phyloP scores from a whole-genome alignment of 2,113 vertebrate genomes.

The Nothobranchius kuhntae region DNA sequence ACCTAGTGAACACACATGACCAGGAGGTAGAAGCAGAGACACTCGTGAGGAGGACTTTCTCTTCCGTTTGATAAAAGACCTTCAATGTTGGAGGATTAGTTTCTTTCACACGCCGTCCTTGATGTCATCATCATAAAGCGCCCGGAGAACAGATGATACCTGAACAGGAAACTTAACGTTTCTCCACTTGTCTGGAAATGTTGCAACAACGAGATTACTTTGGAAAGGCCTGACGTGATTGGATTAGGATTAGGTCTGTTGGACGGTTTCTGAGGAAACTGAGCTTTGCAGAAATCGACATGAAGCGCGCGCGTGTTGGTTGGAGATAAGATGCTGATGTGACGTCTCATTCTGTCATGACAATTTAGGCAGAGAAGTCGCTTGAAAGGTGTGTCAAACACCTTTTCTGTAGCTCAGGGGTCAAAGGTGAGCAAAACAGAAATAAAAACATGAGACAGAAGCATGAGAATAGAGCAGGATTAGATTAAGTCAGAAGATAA shows the following conservation, averaged over 20 bases:
- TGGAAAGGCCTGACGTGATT: too few species aligned
- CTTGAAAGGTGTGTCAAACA: not conserved
- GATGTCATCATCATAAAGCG: constrained; percentile 1
- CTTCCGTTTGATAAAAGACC: not conserved
- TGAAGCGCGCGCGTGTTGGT: not conserved
- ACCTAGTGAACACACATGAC: not conserved
- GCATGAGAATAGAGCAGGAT: too few species aligned
- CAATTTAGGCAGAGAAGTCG: not conserved
- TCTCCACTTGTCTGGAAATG: not conserved
- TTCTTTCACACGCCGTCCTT: not conserved
- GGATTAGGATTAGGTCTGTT: too few species aligned
- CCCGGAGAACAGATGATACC: not conserved
- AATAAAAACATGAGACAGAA: too few species aligned
- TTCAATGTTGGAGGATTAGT: not conserved
- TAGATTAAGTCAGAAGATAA: too few species aligned
- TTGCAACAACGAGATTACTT: not conserved
- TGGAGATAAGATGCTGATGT: not conserved
- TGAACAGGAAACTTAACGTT: not conserved
- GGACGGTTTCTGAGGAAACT: not conserved
- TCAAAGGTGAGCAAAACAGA: too few species aligned
- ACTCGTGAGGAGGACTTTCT: not conserved
- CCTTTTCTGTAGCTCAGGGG: too few species aligned
- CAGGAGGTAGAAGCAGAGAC: not conserved
- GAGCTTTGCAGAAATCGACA: not conserved
- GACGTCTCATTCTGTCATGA: not conserved